Evolutionary conservation across 2,888 invertebrate species (phyloP).

Genomic region (Oasisia sp.): DNA sequence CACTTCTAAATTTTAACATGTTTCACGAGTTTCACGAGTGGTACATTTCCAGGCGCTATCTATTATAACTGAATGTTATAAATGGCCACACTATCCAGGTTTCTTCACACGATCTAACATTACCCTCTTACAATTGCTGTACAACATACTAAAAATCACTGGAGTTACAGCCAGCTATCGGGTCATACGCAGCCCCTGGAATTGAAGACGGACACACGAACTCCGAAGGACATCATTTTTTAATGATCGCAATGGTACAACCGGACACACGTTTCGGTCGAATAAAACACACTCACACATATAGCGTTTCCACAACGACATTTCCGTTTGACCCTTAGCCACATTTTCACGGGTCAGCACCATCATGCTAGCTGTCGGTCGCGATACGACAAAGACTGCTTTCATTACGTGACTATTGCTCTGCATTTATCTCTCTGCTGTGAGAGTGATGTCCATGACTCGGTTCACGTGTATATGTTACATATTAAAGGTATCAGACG

Average conservation of each 20-base stretch:
- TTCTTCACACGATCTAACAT: no score
- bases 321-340: neutral
- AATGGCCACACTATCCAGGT: no score
- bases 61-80: no score
- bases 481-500: neutral
- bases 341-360: neutral
- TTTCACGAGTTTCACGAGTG: no score
- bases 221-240: neutral
- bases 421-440: no score
- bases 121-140: no score
- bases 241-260: neutral
- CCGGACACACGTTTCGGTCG: neutral
- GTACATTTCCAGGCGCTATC: no score
- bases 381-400: no score
- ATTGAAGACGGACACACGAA: neutral
- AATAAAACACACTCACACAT: conserved; percentile 7
- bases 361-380: neutral
- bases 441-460: no score
- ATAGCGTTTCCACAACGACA: conserved; percentile 5
- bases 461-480: neutral
- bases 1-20: no score
- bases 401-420: no score
- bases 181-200: neutral
- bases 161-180: neutral
- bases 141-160: no score